phyloP scores from a whole-genome alignment of 2,797 vertebrate genomes.

The Siniperca obscura region DNA sequence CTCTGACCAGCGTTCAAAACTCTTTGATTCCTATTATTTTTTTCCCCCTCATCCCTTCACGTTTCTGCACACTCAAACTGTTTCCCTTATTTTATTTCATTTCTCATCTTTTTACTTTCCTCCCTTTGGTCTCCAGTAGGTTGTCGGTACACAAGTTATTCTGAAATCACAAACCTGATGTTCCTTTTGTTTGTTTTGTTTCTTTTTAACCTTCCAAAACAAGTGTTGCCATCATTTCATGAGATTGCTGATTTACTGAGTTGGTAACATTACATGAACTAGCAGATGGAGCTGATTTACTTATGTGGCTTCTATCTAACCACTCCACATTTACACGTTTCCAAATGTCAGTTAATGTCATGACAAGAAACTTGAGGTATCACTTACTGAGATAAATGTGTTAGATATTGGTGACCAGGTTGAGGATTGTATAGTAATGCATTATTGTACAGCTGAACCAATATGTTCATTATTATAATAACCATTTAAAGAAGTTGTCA shows the following conservation, averaged over 20 bases:
- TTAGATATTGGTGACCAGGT: constrained; percentile 57
- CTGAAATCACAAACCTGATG: constrained; percentile 3
- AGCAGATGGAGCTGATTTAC: neutral
- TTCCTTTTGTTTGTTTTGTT: neutral
- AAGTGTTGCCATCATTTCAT: constrained; percentile 18
- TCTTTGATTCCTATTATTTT: constrained; percentile 51
- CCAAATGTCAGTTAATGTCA: neutral
- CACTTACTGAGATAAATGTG: constrained; percentile 22
- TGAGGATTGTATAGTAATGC: constrained; percentile 74
- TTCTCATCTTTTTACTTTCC: constrained; percentile 66
- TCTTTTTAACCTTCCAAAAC: constrained; percentile 23
- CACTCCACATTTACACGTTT: constrained; percentile 1
- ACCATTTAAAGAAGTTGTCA: constrained; percentile 40
- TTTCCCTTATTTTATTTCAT: constrained; percentile 73
- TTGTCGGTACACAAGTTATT: constrained; percentile 29
- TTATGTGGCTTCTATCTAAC: neutral
- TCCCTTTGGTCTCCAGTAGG: constrained; percentile 59
- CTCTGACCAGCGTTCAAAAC: constrained; percentile 38
- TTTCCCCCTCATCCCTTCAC: constrained; percentile 61
- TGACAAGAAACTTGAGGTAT: constrained; percentile 4
- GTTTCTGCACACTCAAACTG: constrained; percentile 66
- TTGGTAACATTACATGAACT: constrained; percentile 4
- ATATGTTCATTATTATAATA: constrained; percentile 56
- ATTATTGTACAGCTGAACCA: constrained; percentile 69
- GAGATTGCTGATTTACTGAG: neutral